Percentiles rank a stretch among this genome's conserved stretches.
Conservation (phyloP, 1,140 invertebrate genomes). For the Euura saliciscinereae region DNA sequence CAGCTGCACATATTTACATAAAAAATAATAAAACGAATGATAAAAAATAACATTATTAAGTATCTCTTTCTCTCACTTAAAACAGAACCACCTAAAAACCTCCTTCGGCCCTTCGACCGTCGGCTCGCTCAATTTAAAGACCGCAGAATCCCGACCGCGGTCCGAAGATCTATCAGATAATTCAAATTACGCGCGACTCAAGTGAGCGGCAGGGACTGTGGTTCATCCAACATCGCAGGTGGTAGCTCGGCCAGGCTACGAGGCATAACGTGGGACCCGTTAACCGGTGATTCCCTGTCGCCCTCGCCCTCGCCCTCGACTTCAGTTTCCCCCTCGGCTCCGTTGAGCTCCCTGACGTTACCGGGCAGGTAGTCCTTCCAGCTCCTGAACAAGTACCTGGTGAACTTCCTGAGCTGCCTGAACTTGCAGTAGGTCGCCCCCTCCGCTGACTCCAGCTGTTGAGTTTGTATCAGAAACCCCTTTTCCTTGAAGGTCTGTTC, state of each 20-base stretch:
- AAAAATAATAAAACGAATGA: background rate
- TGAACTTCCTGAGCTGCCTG: slow-evolving; percentile 88
- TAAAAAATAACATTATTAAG: no score
- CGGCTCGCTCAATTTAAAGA: no score
- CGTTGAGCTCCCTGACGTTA: slow-evolving; percentile 64
- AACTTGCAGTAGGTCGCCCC: slow-evolving; percentile 95
- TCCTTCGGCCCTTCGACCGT: no score
- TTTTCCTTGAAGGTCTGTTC: slow-evolving; percentile 93
- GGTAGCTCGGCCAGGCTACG: slow-evolving; percentile 39
- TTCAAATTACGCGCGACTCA: no score
- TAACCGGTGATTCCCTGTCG: slow-evolving; percentile 26
- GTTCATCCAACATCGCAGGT: slow-evolving; percentile 39
- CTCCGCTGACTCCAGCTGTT: slow-evolving; percentile 88
- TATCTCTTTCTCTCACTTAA: background rate
- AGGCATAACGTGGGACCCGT: slow-evolving; percentile 28
- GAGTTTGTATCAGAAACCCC: slow-evolving; percentile 90
- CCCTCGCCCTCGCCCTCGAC: slow-evolving; percentile 28
- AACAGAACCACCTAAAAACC: no score
- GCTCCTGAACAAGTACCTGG: slow-evolving; percentile 87
- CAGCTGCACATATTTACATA: background rate
- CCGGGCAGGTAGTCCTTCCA: slow-evolving; percentile 93
- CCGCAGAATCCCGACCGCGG: no score
- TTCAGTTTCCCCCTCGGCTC: slow-evolving; percentile 31
- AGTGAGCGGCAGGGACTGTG: slow-evolving; percentile 45
- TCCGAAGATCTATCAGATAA: no score